Evolutionary conservation across 2,888 invertebrate genomes (phyloP).

Genomic region (Stenurella melanura): DNA sequence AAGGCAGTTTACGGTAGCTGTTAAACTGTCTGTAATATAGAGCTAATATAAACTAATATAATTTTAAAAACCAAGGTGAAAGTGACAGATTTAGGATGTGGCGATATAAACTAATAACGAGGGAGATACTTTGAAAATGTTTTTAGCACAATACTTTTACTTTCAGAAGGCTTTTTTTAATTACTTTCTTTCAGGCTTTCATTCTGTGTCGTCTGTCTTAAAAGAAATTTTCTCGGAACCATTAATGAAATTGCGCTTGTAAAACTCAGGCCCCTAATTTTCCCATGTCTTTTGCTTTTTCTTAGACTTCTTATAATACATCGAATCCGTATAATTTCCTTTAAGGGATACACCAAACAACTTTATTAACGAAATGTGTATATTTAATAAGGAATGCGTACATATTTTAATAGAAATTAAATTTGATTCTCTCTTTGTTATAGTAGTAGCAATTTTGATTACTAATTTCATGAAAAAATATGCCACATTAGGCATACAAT

Average conservation of each 20-base stretch:
- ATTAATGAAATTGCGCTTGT: constrained; percentile 7
- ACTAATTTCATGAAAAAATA: no score
- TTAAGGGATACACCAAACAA: background rate
- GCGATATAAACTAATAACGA: background rate
- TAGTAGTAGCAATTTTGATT: no score
- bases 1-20: no score
- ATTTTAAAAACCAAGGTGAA: background rate
- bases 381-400: no score
- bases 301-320: background rate
- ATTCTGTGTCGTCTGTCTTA: background rate
- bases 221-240: background rate
- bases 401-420: no score
- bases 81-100: background rate
- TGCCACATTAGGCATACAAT: no score
- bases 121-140: background rate
- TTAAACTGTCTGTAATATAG: no score
- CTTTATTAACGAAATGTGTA: background rate
- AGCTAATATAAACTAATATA: no score
- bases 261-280: background rate
- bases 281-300: background rate
- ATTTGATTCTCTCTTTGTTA: no score
- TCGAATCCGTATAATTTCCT: background rate
- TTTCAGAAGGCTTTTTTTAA: background rate
- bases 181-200: background rate
- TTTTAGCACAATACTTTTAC: background rate